These are phyloP conservation scores for Philereme vetulata DNA, from an alignment of 2,888 invertebrate species.

Conservation along the genomic window DNA sequence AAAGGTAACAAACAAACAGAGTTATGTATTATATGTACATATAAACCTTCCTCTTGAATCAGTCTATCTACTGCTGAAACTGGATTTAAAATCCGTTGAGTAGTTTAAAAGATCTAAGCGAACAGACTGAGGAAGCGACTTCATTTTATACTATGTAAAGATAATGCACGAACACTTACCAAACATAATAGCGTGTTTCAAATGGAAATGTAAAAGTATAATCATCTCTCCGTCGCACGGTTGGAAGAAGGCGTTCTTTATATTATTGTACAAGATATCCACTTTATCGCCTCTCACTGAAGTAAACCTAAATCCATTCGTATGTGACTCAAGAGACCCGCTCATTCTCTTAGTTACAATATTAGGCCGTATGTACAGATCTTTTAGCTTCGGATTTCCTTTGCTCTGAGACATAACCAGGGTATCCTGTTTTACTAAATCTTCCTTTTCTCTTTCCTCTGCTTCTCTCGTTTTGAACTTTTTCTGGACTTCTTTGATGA, in stretches of 20 bases:
- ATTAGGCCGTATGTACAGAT: slow-evolving; percentile 99
- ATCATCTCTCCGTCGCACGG: slow-evolving; percentile 99
- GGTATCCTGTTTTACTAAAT: slow-evolving; percentile 99
- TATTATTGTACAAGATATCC: slow-evolving; percentile 99
- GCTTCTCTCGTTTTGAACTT: slow-evolving; percentile 99
- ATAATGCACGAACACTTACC: slow-evolving; percentile 79
- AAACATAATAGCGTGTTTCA: slow-evolving; percentile 99
- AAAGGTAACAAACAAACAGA: too few species aligned
- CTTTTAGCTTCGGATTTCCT: slow-evolving; percentile 98
- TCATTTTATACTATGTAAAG: too few species aligned
- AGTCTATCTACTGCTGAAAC: too few species aligned
- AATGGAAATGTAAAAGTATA: slow-evolving; percentile 98
- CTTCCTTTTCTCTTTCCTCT: slow-evolving; percentile 99
- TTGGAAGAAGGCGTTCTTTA: slow-evolving; percentile 99
- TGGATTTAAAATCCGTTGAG: too few species aligned
- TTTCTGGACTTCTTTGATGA: slow-evolving; percentile 99
- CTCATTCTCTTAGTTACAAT: slow-evolving; percentile 98
- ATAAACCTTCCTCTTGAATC: too few species aligned
- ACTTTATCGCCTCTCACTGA: slow-evolving; percentile 99
- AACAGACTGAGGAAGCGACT: too few species aligned
- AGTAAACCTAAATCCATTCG: slow-evolving; percentile 98
- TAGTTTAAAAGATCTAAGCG: too few species aligned
- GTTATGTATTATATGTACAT: too few species aligned
- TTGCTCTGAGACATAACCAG: slow-evolving; percentile 96
- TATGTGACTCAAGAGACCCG: slow-evolving; percentile 96